A percentile compares a stretch with the other conserved stretches of the same genome.
These are phyloP conservation scores for Acanthosepion pharaonis DNA, from an alignment of 2,888 invertebrate species.

Conservation along the genomic window DNA sequence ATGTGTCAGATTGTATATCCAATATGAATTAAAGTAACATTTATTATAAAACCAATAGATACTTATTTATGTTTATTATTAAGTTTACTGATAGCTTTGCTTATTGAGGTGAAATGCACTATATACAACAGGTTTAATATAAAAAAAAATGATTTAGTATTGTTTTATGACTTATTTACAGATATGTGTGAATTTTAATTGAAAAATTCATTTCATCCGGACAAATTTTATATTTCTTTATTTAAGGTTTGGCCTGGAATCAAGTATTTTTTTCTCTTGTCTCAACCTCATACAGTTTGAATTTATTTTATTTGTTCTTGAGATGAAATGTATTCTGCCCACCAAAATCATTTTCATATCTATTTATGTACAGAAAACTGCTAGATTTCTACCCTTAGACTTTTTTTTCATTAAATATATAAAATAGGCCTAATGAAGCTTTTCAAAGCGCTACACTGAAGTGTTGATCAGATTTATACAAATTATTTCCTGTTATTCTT, in stretches of 20 bases:
- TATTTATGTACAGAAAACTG: neutral
- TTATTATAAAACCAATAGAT: too few relatives aligned
- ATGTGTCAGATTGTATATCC: too few relatives aligned
- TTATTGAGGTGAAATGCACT: too few relatives aligned
- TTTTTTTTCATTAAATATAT: neutral
- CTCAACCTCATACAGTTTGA: neutral
- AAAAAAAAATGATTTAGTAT: neutral
- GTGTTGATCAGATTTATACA: neutral
- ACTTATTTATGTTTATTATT: too few relatives aligned
- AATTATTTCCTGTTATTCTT: neutral
- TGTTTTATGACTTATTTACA: neutral
- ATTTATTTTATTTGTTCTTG: constrained; percentile 2
- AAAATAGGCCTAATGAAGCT: constrained; percentile 2
- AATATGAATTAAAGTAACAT: too few relatives aligned
- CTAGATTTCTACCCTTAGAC: neutral
- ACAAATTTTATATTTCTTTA: neutral
- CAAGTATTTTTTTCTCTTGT: neutral
- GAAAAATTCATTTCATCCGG: neutral
- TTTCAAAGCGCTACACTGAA: constrained; percentile 13
- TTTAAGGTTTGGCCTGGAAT: neutral
- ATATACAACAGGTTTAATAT: neutral
- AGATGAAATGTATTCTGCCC: neutral
- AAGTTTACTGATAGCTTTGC: too few relatives aligned
- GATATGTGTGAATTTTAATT: neutral
- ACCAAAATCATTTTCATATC: neutral